Evolutionary conservation across 2,113 vertebrate genomes (phyloP), one percentile per base, ranked within the genome.

Genomic region (Rhinoderma darwinii): DNA sequence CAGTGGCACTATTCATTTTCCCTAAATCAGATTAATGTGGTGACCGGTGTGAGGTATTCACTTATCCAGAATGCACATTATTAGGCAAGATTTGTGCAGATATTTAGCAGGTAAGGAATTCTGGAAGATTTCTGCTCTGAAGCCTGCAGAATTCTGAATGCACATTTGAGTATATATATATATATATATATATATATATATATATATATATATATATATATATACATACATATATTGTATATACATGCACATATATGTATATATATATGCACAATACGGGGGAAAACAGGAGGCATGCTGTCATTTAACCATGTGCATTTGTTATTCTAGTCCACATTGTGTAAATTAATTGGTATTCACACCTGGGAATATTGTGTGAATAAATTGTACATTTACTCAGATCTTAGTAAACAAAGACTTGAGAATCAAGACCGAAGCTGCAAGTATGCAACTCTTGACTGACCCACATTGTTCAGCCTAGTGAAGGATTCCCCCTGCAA

Each of bases 331-430:
- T 78, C 75, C 75, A 35, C 75, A 35, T 37, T 78, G 47, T 54
- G 10, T 35, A 51, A 78, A 51, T 54, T 35, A 78, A 78, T 78
- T 54, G 30, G 27, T 78, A 78, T 35, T 78, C 47, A 51, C 47
- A 78, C 75, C 47, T 78, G 75, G 75, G 47, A 54, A 54, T 78
- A 51, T 9, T 22, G 27, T 78, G 9, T 78, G 75, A 78, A 78
- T 35, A 78, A 78, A 78, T 54, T 78, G 75, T 30, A 32, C 75
- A 35, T 78, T 51, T 78, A 78, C 35, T 78, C 30, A 54, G 75
- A 32, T 77, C 30, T 54, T 54, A 32, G 75, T 35, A 54, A 78
- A 78, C 75, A 78, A 51, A 54, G 30, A 78, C 44, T 78, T 22
- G 17, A 78, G 47, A 51, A 35, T 25, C 30, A 54, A 54, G 47